phyloP scores from a whole-genome alignment of 2,113 vertebrate species.

The Guaruba guarouba region DNA sequence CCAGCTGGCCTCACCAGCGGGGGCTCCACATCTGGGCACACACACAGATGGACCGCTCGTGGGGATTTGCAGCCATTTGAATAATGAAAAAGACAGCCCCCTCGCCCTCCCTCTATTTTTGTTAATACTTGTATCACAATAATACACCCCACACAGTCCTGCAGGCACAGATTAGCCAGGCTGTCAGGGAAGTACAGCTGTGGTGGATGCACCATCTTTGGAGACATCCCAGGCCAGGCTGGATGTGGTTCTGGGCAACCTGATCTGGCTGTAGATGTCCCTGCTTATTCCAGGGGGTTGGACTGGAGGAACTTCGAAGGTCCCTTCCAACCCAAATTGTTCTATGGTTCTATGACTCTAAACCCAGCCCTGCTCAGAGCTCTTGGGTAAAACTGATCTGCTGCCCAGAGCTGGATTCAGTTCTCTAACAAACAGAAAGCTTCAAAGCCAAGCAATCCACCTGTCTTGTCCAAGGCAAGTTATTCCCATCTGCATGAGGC shows the following conservation, averaged over 20 bases:
- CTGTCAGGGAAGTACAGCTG: conserved; percentile 3
- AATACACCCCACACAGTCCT: not conserved
- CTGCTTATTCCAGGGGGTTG: not conserved
- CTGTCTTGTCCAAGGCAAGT: not conserved
- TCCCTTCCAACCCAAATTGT: not conserved
- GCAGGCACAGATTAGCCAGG: not conserved
- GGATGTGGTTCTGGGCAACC: not conserved
- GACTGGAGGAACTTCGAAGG: not conserved
- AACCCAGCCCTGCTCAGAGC: not conserved
- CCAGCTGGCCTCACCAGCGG: conserved; percentile 27
- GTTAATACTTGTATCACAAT: not conserved
- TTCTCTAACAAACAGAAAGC: not conserved
- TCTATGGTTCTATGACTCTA: not conserved
- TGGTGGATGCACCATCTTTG: not conserved
- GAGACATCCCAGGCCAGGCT: not conserved
- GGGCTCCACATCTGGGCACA: conserved; percentile 33
- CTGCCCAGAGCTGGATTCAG: not conserved
- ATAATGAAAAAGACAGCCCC: not conserved
- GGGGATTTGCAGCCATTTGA: conserved; percentile 37
- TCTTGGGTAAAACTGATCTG: not conserved
- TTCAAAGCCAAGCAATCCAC: not conserved
- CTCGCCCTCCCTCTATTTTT: not conserved
- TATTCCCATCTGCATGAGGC: not conserved
- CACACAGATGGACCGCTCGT: conserved; percentile 1
- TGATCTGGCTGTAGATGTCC: not conserved